Conservation (phyloP, 2,113 vertebrate species). For the Chaetodon auriga region DNA sequence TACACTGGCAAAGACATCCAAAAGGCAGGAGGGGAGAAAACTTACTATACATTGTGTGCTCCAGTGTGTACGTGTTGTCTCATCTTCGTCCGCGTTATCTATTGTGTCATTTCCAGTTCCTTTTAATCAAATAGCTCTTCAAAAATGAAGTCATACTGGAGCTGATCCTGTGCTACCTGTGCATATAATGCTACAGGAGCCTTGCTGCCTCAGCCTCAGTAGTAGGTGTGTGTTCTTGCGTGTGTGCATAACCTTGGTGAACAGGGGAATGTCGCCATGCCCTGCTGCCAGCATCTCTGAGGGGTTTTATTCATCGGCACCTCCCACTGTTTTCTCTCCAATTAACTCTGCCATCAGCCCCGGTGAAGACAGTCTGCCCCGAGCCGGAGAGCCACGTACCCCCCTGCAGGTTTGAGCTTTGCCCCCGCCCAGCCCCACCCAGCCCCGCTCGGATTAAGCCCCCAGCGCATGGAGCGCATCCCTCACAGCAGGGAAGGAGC, state of each 20-base stretch:
- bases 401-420: slow-evolving; percentile 52
- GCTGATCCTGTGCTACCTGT: slow-evolving; percentile 27
- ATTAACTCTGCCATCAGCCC: slow-evolving; percentile 68
- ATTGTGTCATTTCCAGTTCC: background rate
- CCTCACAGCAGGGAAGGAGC: slow-evolving; percentile 48
- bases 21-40: slow-evolving; percentile 68
- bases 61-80: background rate
- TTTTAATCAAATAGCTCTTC: slow-evolving; percentile 21
- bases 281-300: slow-evolving; percentile 66
- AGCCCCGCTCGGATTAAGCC: background rate
- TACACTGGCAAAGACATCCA: slow-evolving; percentile 76
- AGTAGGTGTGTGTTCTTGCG: slow-evolving; percentile 56
- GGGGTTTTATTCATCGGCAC: slow-evolving; percentile 65
- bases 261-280: slow-evolving; percentile 59
- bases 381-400: background rate
- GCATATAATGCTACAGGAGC: slow-evolving; percentile 30
- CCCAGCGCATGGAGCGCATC: slow-evolving; percentile 23
- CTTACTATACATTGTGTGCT: slow-evolving; percentile 41
- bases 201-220: slow-evolving; percentile 29
- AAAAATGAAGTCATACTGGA: background rate
- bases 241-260: slow-evolving; percentile 66
- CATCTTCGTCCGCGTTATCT: slow-evolving; percentile 9
- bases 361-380: slow-evolving; percentile 43
- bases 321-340: slow-evolving; percentile 74
- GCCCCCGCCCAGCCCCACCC: slow-evolving; percentile 4